These are phyloP conservation scores for Pterobdella sp. DNA, from an alignment of 2,888 invertebrate species.

Conservation along the genomic window DNA sequence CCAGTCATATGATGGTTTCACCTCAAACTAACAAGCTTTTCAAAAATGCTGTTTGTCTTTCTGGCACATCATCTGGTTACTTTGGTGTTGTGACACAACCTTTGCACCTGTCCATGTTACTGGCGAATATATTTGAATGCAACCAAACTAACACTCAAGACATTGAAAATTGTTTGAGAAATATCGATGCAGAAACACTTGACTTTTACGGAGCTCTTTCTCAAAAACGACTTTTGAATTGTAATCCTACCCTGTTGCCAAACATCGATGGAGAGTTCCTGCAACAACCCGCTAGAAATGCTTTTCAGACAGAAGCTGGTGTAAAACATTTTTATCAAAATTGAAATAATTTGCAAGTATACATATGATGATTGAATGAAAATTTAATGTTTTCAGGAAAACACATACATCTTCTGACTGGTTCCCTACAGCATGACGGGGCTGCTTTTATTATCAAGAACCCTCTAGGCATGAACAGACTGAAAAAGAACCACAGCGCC, in stretches of 20 bases:
- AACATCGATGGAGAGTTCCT: slow-evolving; percentile 35
- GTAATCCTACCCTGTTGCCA: slow-evolving; percentile 32
- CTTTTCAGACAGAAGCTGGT: slow-evolving; percentile 29
- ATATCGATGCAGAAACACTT: slow-evolving; percentile 30
- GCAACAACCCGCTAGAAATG: slow-evolving; percentile 17
- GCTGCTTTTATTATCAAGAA: slow-evolving; percentile 32
- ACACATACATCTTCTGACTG: slow-evolving; percentile 32
- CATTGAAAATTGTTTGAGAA: slow-evolving; percentile 30
- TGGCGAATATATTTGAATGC: slow-evolving; percentile 31
- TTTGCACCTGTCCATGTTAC: slow-evolving; percentile 24
- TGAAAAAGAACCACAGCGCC: slow-evolving; percentile 10
- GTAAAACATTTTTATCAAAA: background rate
- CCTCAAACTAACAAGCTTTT: slow-evolving; percentile 30
- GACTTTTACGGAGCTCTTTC: slow-evolving; percentile 32
- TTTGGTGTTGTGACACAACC: slow-evolving; percentile 23
- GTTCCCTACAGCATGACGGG: slow-evolving; percentile 28
- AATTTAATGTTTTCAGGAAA: slow-evolving; percentile 18
- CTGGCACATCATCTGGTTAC: slow-evolving; percentile 30
- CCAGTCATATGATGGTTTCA: slow-evolving; percentile 33
- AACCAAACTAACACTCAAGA: slow-evolving; percentile 22
- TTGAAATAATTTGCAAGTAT: background rate
- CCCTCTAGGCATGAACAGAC: slow-evolving; percentile 21
- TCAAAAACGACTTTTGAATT: background rate
- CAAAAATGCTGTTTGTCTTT: slow-evolving; percentile 32
- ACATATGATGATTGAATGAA: too few relatives aligned